Evolutionary conservation across 1,140 invertebrate genomes (phyloP).

Genomic region (Mylabris phalerata): DNA sequence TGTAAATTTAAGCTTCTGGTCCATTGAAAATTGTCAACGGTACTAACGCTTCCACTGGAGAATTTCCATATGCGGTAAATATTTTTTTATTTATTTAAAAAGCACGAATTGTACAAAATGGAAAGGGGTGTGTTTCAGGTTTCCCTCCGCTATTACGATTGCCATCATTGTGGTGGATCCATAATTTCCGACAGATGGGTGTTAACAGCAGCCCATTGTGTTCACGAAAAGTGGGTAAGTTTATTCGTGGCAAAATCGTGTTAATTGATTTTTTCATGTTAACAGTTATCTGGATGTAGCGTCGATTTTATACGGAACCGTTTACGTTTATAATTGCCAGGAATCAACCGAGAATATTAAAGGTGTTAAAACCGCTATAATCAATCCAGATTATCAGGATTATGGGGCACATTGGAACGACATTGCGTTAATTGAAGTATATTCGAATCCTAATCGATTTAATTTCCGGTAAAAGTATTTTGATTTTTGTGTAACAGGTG

Average conservation of each 20-base stretch:
- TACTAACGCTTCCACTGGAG: background rate
- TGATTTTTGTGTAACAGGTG: background rate
- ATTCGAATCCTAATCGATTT: background rate
- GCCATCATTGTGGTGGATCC: background rate
- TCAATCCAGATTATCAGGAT: background rate
- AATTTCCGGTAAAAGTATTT: background rate
- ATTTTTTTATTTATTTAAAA: background rate
- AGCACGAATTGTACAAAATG: background rate
- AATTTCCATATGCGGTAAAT: background rate
- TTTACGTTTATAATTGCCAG: background rate
- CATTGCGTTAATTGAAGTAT: conserved; percentile 5
- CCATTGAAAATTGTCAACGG: background rate
- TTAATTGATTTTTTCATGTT: background rate
- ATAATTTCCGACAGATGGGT: background rate
- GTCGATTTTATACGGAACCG: background rate
- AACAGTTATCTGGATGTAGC: background rate
- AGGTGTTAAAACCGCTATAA: background rate
- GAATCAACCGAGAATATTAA: background rate
- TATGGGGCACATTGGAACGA: conserved; percentile 3
- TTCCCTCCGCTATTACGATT: background rate
- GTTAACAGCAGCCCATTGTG: background rate
- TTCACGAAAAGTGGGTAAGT: background rate
- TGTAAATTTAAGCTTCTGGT: too few species aligned
- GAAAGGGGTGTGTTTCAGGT: background rate
- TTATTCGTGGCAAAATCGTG: background rate